Evolutionary conservation across 2,797 vertebrate genomes (phyloP).

Genomic region (Eptatretus atami): DNA sequence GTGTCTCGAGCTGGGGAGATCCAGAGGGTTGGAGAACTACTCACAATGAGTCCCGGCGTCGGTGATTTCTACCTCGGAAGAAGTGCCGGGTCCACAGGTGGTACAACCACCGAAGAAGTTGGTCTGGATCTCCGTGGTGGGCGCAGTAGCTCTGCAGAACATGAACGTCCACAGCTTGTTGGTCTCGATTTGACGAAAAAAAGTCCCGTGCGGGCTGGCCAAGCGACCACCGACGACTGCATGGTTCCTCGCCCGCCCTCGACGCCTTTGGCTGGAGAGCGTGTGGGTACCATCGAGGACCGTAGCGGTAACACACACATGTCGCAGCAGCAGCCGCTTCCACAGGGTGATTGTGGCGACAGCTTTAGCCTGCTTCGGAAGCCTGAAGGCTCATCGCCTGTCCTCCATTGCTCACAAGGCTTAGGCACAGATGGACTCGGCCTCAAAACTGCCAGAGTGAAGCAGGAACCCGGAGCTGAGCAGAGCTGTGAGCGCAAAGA

Average conservation of each 20-base stretch:
- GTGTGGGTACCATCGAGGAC: slow-evolving; percentile 31
- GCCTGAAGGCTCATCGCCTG: slow-evolving; percentile 20
- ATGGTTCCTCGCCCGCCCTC: slow-evolving; percentile 25
- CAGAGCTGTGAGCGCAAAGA: slow-evolving; percentile 26
- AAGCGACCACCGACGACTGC: slow-evolving; percentile 22
- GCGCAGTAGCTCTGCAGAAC: slow-evolving; percentile 30
- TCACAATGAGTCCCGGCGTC: slow-evolving; percentile 30
- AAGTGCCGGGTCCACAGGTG: background rate
- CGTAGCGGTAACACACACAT: slow-evolving; percentile 37
- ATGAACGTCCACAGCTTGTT: slow-evolving; percentile 54
- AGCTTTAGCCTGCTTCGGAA: slow-evolving; percentile 16
- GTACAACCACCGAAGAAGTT: background rate
- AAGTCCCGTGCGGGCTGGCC: slow-evolving; percentile 24
- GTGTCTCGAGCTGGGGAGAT: slow-evolving; percentile 21
- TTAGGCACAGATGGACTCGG: slow-evolving; percentile 9
- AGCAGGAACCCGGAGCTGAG: slow-evolving; percentile 15
- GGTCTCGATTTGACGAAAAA: slow-evolving; percentile 91
- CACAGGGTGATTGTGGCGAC: background rate
- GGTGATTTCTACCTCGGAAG: background rate
- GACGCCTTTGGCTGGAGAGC: slow-evolving; percentile 21
- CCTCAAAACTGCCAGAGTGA: slow-evolving; percentile 15
- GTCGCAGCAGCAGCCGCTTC: slow-evolving; percentile 17
- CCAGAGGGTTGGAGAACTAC: slow-evolving; percentile 22
- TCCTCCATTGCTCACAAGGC: slow-evolving; percentile 13
- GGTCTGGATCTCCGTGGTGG: slow-evolving; percentile 10